Evolutionary conservation across 2,888 invertebrate genomes (phyloP).

Genomic region (Phasia obesa): DNA sequence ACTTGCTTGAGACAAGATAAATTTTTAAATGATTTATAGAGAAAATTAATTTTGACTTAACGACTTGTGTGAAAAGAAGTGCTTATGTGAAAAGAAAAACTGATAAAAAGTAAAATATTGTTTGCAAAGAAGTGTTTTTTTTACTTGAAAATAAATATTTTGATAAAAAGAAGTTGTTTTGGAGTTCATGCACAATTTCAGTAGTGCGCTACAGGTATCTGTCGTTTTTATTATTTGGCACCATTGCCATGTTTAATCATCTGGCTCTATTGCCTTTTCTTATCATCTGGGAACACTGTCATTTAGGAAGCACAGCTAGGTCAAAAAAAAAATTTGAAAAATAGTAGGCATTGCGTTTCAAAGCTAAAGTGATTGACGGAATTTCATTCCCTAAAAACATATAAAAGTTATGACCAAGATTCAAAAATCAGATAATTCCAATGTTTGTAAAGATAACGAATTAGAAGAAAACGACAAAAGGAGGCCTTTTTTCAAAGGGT

Average conservation of each 20-base stretch:
- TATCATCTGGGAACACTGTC: neutral
- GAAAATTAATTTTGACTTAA: too few species aligned
- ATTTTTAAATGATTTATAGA: too few species aligned
- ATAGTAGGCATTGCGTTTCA: conserved; percentile 18
- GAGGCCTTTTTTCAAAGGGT: conserved; percentile 8
- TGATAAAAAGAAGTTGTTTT: too few species aligned
- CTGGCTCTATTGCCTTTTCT: conserved; percentile 13
- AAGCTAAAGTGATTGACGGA: conserved; percentile 20
- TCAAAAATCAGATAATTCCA: too few species aligned
- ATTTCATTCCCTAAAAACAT: conserved; percentile 20
- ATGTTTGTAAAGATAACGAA: conserved; percentile 42
- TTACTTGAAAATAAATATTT: too few species aligned
- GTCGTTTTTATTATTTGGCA: conserved; percentile 13
- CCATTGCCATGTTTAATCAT: conserved; percentile 18
- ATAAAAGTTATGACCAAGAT: conserved; percentile 30
- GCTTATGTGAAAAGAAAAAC: too few species aligned
- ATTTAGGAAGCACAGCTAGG: conserved; percentile 4
- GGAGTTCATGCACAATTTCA: too few species aligned
- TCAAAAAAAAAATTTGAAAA: conserved; percentile 17
- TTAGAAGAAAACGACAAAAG: conserved; percentile 33
- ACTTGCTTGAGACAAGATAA: too few species aligned
- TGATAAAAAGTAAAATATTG: too few species aligned
- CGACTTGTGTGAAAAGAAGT: too few species aligned
- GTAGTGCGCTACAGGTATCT: conserved; percentile 20
- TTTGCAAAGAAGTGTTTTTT: too few species aligned